Percentiles rank a stretch among this genome's conserved stretches.
These are phyloP conservation scores for Nanorana parkeri DNA, from an alignment of 2,113 vertebrate genomes.

Conservation along the genomic window DNA sequence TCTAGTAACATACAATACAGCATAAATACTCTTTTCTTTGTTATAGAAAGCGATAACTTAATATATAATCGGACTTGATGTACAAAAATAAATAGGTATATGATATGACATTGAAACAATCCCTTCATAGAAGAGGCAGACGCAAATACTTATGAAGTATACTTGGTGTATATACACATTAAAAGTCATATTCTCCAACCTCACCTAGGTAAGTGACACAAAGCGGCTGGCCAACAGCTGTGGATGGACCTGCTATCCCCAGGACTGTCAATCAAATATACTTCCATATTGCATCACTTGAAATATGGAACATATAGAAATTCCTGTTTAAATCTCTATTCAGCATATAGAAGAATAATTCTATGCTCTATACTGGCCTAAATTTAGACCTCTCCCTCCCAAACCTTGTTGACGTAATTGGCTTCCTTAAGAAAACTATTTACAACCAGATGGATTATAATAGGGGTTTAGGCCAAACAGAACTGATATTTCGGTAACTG, in stretches of 20 bases:
- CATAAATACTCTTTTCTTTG: conserved; percentile 98
- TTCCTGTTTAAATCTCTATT: conserved; percentile 29
- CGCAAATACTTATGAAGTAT: conserved; percentile 97
- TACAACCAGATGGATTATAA: conserved; percentile 10
- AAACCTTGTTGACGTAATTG: neutral
- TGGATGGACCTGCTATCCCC: conserved; percentile 79
- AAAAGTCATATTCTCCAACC: conserved; percentile 76
- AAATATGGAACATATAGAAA: conserved; percentile 13
- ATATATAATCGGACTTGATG: conserved; percentile 93
- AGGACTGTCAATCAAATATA: conserved; percentile 66
- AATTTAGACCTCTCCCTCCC: conserved; percentile 10
- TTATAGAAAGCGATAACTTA: conserved; percentile 95
- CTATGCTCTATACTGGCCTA: conserved; percentile 51
- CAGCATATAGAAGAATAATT: neutral
- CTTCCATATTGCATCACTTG: conserved; percentile 24
- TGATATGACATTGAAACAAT: conserved; percentile 82
- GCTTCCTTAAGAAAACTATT: neutral
- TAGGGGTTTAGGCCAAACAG: too few species aligned
- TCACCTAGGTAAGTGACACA: conserved; percentile 73
- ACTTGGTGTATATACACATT: conserved; percentile 76
- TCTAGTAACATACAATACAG: conserved; percentile 87
- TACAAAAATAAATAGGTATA: conserved; percentile 99
- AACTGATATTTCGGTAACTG: too few species aligned
- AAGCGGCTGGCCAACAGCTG: conserved; percentile 66
- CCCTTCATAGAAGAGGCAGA: conserved; percentile 93